A percentile compares a stretch with the other conserved stretches of the same genome.
phyloP scores from a whole-genome alignment of 2,797 vertebrate genomes.

The Coluber constrictor region DNA sequence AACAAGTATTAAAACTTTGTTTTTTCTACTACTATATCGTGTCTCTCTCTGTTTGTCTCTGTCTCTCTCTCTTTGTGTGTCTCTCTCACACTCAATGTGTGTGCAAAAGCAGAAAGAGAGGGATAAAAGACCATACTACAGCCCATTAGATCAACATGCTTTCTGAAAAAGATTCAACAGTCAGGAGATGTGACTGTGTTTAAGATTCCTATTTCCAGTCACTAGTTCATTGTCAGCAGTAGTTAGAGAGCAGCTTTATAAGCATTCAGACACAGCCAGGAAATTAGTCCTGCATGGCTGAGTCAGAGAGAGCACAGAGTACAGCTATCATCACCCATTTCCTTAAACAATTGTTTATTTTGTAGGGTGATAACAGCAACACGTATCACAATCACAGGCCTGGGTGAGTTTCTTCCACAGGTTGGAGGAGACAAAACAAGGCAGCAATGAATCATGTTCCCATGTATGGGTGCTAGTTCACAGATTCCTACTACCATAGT shows the following conservation, averaged over 20 bases:
- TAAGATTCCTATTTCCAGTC: slow-evolving; percentile 78
- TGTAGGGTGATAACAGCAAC: slow-evolving; percentile 67
- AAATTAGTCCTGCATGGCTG: slow-evolving; percentile 82
- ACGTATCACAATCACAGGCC: slow-evolving; percentile 54
- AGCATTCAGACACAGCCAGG: slow-evolving; percentile 77
- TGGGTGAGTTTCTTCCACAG: not conserved
- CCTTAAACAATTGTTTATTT: slow-evolving; percentile 74
- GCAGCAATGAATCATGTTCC: slow-evolving; percentile 1
- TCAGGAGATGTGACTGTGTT: slow-evolving; percentile 79
- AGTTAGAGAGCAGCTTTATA: slow-evolving; percentile 77
- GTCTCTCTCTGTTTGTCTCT: not conserved
- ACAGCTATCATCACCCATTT: slow-evolving; percentile 60
- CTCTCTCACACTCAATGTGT: not conserved
- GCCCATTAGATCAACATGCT: slow-evolving; percentile 67
- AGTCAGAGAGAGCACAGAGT: slow-evolving; percentile 66
- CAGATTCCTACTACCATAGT: not conserved
- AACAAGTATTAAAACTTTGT: slow-evolving; percentile 61
- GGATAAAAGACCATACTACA: slow-evolving; percentile 31
- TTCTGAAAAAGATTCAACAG: slow-evolving; percentile 76
- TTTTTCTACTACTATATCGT: slow-evolving; percentile 49
- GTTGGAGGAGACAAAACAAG: slow-evolving; percentile 40
- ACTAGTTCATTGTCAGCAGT: slow-evolving; percentile 77
- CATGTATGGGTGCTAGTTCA: not conserved
- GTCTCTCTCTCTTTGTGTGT: not conserved
- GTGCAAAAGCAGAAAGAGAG: not conserved